These are phyloP conservation scores for Pseudochirops cupreus DNA, from an alignment of 2,797 vertebrate genomes.

Conservation along the genomic window DNA sequence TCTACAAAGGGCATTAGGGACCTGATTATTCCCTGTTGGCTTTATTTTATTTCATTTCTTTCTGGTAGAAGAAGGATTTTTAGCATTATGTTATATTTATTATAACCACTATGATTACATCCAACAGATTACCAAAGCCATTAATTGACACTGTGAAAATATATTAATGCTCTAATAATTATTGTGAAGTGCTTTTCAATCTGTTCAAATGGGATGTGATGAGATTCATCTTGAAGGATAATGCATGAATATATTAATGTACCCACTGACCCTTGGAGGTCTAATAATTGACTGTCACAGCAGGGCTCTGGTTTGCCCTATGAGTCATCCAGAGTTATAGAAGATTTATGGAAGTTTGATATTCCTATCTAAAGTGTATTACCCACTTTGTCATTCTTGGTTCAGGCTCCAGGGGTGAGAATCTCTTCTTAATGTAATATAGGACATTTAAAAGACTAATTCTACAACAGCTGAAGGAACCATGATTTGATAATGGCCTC, in stretches of 20 bases:
- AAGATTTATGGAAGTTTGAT: slow-evolving; percentile 18
- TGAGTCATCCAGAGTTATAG: slow-evolving; percentile 44
- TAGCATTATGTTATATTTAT: slow-evolving; percentile 26
- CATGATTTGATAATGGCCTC: neutral
- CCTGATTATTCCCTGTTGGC: neutral
- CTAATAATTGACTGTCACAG: slow-evolving; percentile 54
- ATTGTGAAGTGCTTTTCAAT: neutral
- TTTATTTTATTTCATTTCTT: neutral
- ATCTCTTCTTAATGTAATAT: neutral
- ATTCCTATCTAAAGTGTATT: slow-evolving; percentile 30
- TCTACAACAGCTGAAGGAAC: neutral
- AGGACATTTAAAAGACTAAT: neutral
- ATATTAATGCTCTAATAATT: slow-evolving; percentile 32
- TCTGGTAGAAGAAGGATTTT: neutral
- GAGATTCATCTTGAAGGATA: slow-evolving; percentile 72
- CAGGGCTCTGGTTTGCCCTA: slow-evolving; percentile 53
- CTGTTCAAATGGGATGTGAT: slow-evolving; percentile 44
- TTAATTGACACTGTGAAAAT: slow-evolving; percentile 3
- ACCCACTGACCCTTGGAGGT: slow-evolving; percentile 64
- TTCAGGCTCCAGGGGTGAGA: neutral
- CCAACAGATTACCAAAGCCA: slow-evolving; percentile 11
- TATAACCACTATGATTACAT: neutral
- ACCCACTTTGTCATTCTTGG: neutral
- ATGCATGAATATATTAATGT: slow-evolving; percentile 75
- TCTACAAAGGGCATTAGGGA: slow-evolving; percentile 4